phyloP scores from a whole-genome alignment of 2,797 vertebrate species.

The Orestias chungarensis region DNA sequence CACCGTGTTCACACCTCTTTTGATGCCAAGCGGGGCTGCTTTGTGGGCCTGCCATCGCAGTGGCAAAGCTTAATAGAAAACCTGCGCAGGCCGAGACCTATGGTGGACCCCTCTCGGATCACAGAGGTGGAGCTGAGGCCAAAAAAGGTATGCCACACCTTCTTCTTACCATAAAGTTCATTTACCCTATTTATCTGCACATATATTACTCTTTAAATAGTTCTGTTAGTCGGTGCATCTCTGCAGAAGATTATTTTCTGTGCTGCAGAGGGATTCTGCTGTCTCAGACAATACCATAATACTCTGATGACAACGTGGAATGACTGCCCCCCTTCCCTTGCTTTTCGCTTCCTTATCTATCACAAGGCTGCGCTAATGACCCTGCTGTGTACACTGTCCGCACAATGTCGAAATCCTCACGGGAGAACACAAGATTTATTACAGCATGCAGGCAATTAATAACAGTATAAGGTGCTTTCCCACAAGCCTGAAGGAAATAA shows the following conservation, averaged over 20 bases:
- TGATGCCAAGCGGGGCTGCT: constrained; percentile 91
- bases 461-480: constrained; percentile 67
- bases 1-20: constrained; percentile 98
- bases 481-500: constrained; percentile 64
- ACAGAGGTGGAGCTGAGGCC: constrained; percentile 95
- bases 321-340: constrained; percentile 31
- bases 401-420: constrained; percentile 71
- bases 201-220: neutral
- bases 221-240: constrained; percentile 20
- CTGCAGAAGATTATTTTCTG: constrained; percentile 20
- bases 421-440: constrained; percentile 78
- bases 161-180: constrained; percentile 6
- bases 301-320: constrained; percentile 48
- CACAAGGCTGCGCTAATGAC: constrained; percentile 68
- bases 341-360: constrained; percentile 71
- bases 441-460: constrained; percentile 79
- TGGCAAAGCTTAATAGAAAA: constrained; percentile 98
- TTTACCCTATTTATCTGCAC: neutral
- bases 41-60: constrained; percentile 94
- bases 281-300: constrained; percentile 56
- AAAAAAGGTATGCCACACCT: constrained; percentile 87
- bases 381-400: constrained; percentile 73
- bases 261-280: constrained; percentile 39
- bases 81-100: constrained; percentile 90
- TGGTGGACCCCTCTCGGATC: constrained; percentile 96